Percentiles rank a stretch among this genome's conserved stretches.
Conservation (phyloP, 37 sponge, comb jelly and placozoan genomes). For the Cliona cf. orientalis region DNA sequence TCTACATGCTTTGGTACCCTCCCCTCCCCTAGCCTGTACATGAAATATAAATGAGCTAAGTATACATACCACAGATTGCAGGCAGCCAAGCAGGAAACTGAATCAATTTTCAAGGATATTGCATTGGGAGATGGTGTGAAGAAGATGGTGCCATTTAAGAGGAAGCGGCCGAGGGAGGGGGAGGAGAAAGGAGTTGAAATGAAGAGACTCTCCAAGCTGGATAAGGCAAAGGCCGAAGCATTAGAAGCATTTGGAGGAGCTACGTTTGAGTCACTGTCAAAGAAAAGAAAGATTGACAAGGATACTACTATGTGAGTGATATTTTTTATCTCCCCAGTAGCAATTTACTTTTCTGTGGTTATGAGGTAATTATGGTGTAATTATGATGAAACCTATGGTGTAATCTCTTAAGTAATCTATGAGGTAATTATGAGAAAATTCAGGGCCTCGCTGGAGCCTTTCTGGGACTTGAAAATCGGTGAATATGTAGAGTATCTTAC, state of each 20-base stretch:
- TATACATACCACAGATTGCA: slow-evolving; percentile 22
- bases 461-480: too few species aligned
- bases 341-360: not conserved
- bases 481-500: too few species aligned
- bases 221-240: slow-evolving; percentile 9
- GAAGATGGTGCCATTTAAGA: not conserved
- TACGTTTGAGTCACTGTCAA: slow-evolving; percentile 1
- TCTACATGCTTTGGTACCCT: not conserved
- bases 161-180: not conserved
- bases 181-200: not conserved
- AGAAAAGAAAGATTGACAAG: too few species aligned
- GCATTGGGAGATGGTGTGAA: slow-evolving; percentile 16
- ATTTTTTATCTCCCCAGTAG: not conserved
- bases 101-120: slow-evolving; percentile 5
- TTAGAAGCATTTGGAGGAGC: slow-evolving; percentile 11
- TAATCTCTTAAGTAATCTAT: not conserved
- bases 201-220: not conserved
- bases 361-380: too few species aligned
- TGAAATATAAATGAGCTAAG: not conserved
- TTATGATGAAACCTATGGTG: not conserved
- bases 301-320: too few species aligned
- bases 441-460: too few species aligned
- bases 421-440: too few species aligned
- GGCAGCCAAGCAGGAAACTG: slow-evolving; percentile 27
- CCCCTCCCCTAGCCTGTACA: too few species aligned